Conservation (phyloP, 1,140 invertebrate genomes). For the Luehdorfia chinensis region DNA sequence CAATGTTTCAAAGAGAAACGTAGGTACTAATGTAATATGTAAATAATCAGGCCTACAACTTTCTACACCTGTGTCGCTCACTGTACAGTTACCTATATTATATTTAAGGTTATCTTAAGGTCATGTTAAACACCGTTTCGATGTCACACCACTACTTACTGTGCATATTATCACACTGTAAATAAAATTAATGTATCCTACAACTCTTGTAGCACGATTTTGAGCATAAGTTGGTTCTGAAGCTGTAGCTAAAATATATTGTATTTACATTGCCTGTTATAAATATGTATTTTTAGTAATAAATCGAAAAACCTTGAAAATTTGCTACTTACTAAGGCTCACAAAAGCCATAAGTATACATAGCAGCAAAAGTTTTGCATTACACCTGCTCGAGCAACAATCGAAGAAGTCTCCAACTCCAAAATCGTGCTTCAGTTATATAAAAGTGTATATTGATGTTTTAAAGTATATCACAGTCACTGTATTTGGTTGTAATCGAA, state of each 20-base stretch:
- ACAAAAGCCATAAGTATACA: too few species aligned
- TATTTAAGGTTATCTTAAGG: conserved; percentile 43
- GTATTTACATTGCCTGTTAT: too few species aligned
- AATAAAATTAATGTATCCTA: conserved; percentile 30
- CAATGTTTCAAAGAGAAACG: conserved; percentile 5
- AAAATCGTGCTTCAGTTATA: conserved; percentile 11
- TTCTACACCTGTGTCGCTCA: conserved; percentile 72
- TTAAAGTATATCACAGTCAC: conserved; percentile 43
- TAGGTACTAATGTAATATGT: conserved; percentile 40
- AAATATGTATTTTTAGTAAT: too few species aligned
- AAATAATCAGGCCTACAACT: conserved; percentile 57
- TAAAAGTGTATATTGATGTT: conserved; percentile 30
- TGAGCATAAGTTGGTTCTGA: too few species aligned
- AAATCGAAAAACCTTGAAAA: too few species aligned
- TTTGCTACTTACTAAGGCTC: too few species aligned
- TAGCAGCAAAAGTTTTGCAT: too few species aligned
- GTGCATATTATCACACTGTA: conserved; percentile 42
- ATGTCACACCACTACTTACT: conserved; percentile 35
- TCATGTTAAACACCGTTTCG: conserved; percentile 40
- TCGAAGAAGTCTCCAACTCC: not conserved
- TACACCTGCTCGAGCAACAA: too few species aligned
- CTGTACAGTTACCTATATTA: conserved; percentile 57
- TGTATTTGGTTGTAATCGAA: conserved; percentile 41
- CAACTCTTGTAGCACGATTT: conserved; percentile 9
- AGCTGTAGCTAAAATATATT: too few species aligned